A percentile compares a stretch with the other conserved stretches of the same genome.
These are phyloP conservation scores for Gastracanthus pulcherrimus DNA, from an alignment of 2,888 invertebrate genomes.

Conservation along the genomic window DNA sequence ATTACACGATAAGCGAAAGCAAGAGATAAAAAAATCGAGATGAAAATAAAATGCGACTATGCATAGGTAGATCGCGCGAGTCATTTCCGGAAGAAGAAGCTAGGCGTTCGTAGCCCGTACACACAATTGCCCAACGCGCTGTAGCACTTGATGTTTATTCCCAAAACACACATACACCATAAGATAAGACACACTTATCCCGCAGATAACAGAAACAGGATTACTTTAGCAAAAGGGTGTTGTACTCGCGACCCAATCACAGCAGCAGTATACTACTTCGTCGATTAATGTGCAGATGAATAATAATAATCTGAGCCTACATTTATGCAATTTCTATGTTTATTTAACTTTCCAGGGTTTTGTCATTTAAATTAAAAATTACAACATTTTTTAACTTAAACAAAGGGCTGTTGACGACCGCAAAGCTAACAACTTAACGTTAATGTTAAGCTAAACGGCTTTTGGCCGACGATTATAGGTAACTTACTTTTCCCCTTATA, in stretches of 20 bases:
- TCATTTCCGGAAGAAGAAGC: neutral
- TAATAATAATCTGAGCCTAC: constrained; percentile 66
- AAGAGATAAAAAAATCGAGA: neutral
- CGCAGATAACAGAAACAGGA: neutral
- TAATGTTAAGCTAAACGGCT: too few species aligned
- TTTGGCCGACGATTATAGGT: too few species aligned
- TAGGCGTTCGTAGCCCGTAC: neutral
- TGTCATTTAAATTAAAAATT: too few species aligned
- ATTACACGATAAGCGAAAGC: neutral
- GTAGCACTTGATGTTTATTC: constrained; percentile 38
- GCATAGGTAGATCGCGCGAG: neutral
- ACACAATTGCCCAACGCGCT: constrained; percentile 23
- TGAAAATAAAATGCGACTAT: neutral
- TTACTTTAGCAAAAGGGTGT: neutral
- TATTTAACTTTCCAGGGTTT: too few species aligned
- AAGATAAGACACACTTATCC: neutral
- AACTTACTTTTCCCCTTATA: too few species aligned
- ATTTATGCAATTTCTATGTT: constrained; percentile 67
- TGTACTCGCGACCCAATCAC: neutral
- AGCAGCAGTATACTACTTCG: constrained; percentile 22
- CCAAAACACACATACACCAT: neutral
- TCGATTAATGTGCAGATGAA: constrained; percentile 10
- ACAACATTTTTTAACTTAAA: too few species aligned
- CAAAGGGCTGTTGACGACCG: too few species aligned
- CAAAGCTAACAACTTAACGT: too few species aligned